These are phyloP conservation scores for Harpagifer antarcticus DNA, from an alignment of 2,797 vertebrate species.

Conservation along the genomic window DNA sequence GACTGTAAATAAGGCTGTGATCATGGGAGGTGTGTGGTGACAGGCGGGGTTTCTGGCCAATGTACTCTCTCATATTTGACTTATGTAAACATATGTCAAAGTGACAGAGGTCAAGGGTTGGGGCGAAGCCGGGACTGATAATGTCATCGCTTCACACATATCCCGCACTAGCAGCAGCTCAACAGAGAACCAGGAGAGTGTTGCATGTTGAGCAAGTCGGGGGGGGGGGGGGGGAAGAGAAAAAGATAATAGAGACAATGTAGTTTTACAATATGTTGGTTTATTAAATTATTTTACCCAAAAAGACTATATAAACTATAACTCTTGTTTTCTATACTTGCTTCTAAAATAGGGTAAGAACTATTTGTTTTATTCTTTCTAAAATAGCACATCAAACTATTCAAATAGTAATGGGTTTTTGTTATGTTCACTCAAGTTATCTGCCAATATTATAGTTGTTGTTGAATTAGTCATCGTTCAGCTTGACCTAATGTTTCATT, in stretches of 20 bases:
- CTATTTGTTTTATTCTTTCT: too few species aligned
- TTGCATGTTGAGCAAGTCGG: not conserved
- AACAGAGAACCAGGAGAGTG: constrained; percentile 11
- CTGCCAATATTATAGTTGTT: too few species aligned
- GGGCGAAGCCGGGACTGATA: constrained; percentile 32
- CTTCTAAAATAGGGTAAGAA: too few species aligned
- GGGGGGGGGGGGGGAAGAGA: not conserved
- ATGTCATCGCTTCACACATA: constrained; percentile 35
- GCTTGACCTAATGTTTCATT: too few species aligned
- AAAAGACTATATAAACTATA: not conserved
- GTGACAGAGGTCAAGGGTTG: constrained; percentile 66
- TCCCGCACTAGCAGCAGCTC: constrained; percentile 19
- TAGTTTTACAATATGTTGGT: not conserved
- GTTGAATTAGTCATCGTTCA: too few species aligned
- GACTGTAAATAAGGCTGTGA: constrained; percentile 82
- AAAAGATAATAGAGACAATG: not conserved
- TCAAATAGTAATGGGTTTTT: too few species aligned
- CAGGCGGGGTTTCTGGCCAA: constrained; percentile 28
- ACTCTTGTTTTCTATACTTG: too few species aligned
- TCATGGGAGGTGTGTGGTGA: constrained; percentile 61
- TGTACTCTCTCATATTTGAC: constrained; percentile 47
- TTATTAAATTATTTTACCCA: not conserved
- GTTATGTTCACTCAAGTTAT: too few species aligned
- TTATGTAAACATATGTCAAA: constrained; percentile 74
- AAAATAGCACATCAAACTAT: too few species aligned